Conservation (phyloP, 2,113 vertebrate species). For the Grammomys dolichurus region DNA sequence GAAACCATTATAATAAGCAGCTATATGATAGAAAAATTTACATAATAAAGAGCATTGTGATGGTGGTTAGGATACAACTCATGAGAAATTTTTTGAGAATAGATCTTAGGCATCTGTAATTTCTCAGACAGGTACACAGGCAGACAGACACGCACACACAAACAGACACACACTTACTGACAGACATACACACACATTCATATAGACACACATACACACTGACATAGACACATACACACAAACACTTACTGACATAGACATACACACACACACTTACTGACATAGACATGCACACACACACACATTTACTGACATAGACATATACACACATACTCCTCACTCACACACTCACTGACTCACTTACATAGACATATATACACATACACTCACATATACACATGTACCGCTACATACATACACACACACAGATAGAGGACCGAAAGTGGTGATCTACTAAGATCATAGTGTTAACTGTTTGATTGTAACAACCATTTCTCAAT, state of each 20-base stretch:
- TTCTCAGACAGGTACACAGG: background rate
- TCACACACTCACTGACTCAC: too few species aligned
- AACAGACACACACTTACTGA: background rate
- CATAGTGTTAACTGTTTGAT: background rate
- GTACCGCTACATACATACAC: background rate
- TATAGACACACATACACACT: background rate
- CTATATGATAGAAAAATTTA: background rate
- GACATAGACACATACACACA: background rate
- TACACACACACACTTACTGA: background rate
- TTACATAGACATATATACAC: background rate
- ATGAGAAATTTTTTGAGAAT: background rate
- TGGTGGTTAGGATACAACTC: background rate
- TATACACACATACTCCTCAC: too few species aligned
- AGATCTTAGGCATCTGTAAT: background rate
- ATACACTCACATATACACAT: background rate
- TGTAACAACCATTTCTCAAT: background rate
- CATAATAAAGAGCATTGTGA: background rate
- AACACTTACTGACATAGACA: background rate
- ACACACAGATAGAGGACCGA: background rate
- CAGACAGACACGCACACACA: background rate
- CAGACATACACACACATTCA: background rate
- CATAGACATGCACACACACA: background rate
- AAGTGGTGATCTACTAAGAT: background rate
- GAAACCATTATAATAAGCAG: conserved; percentile 3
- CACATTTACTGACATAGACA: background rate